Evolutionary conservation across 2,888 invertebrate genomes (phyloP), one percentile per base, ranked within the genome.

Genomic region (Diachrysia chrysitis): DNA sequence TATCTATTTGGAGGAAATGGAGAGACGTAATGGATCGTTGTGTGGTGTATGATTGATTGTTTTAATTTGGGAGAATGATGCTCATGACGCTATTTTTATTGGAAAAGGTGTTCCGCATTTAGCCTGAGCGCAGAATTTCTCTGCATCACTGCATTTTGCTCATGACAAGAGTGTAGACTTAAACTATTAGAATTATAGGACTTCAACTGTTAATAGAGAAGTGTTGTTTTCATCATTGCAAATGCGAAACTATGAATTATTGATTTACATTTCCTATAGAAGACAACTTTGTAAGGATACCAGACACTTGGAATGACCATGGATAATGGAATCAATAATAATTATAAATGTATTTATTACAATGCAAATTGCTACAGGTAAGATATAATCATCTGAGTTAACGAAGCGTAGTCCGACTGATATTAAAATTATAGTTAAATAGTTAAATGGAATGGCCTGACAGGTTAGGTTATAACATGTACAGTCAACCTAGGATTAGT

Each of bases 291-390:
- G 12, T 21, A 51, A 9, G 12, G 12, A 12, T 19, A 51, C 12
- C 2, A 19, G 12, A 51, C 21, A 19, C 17, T 19, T 19, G 19
- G 21, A 51, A 51, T 12, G 55, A 58, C 35, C 59, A 66, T 67
- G 23, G 60, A 68, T 46, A 66, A 68, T 17, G 25, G 53, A 70
- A 75, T 58, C 63, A 60, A 77, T 77, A 66, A 17, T 56, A 74
- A 77, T 75, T 66, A 71, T 66, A 21, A 69, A 61, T 61, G 46
- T 69, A 73, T 74, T 70, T 68, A 71, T 71, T 74, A 74, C 51
- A 54, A 74, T 79, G 64, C 68, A 70, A 64, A 75, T 71, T 72
- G 60, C 46, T 21, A 10, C 75, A 67, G 56, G 69, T 72, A 63
- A 68, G 66, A 51, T 63, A 32, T 69, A 70, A 79, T 79, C 68